These are phyloP conservation scores for Augiades crinisus DNA, from an alignment of 2,888 invertebrate species.

Conservation along the genomic window DNA sequence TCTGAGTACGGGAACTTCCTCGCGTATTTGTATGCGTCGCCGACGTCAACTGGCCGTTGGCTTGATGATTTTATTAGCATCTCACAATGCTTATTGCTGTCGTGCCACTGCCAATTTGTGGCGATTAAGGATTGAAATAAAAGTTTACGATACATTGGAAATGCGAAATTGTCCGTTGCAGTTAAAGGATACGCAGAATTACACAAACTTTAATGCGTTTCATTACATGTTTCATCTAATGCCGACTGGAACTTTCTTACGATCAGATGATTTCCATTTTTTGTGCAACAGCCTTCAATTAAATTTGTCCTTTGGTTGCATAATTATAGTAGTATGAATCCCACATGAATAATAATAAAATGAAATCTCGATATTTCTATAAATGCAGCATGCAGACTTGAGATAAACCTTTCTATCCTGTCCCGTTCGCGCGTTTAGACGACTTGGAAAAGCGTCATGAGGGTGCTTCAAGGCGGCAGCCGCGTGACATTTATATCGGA, in stretches of 20 bases:
- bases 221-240: too few relatives aligned
- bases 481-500: constrained; percentile 69
- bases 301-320: too few relatives aligned
- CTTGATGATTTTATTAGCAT: constrained; percentile 24
- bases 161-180: not conserved
- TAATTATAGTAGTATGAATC: too few relatives aligned
- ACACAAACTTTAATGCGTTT: not conserved
- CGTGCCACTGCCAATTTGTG: constrained; percentile 13
- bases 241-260: too few relatives aligned
- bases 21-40: constrained; percentile 12
- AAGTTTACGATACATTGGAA: constrained; percentile 16
- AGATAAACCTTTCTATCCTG: constrained; percentile 1
- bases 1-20: constrained; percentile 18
- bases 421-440: constrained; percentile 18
- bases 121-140: constrained; percentile 21
- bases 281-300: too few relatives aligned
- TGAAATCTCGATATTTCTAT: too few relatives aligned
- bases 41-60: constrained; percentile 3
- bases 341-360: too few relatives aligned
- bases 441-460: constrained; percentile 18
- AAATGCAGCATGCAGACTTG: too few relatives aligned
- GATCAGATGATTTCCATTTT: too few relatives aligned
- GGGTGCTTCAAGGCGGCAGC: constrained; percentile 35
- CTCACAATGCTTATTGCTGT: constrained; percentile 22
- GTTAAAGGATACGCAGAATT: not conserved